phyloP scores from a whole-genome alignment of 2,797 vertebrate species.

The Anguilla anguilla region DNA sequence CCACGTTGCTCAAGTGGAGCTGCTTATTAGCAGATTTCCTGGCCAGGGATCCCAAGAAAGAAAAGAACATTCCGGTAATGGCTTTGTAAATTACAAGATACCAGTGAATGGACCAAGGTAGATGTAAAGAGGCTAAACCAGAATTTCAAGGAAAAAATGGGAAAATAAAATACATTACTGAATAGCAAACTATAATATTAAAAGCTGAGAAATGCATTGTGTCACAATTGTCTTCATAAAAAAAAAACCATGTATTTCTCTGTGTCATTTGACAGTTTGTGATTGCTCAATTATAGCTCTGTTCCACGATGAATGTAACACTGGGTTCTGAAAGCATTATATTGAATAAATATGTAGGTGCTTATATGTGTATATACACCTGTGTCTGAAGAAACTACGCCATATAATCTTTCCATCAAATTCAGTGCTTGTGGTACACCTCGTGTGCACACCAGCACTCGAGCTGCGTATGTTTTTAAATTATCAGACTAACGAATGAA shows the following conservation, averaged over 20 bases:
- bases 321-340: neutral
- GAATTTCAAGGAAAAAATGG: neutral
- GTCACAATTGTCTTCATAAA: neutral
- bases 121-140: neutral
- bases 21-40: no score
- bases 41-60: no score
- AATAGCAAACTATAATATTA: neutral
- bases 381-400: neutral
- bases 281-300: neutral
- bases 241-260: neutral
- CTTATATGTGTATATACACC: neutral
- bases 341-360: neutral
- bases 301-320: neutral
- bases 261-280: neutral
- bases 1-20: no score
- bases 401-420: neutral
- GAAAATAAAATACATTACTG: neutral
- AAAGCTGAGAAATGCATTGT: neutral
- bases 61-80: no score
- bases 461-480: no score
- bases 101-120: no score
- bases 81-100: no score
- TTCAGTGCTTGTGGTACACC: neutral
- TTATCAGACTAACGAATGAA: no score
- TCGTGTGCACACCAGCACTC: no score